Percentiles rank a stretch among this genome's conserved stretches.
Conservation (phyloP, 2,113 vertebrate genomes). For the Chlorodrepanis virens region DNA sequence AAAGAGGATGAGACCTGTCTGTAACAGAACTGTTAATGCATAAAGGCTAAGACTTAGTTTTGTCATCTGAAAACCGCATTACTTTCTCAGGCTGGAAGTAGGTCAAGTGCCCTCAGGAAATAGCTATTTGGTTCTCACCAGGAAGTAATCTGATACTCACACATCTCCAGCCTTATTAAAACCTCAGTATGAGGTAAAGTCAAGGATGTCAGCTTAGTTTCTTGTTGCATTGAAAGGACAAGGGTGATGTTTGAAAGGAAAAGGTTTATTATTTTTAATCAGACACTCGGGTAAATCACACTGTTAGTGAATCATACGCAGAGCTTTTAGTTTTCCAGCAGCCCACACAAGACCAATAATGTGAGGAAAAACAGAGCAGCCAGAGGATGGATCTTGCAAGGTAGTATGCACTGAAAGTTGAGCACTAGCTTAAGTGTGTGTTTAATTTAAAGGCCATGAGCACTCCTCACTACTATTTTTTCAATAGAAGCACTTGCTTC, state of each 20-base stretch:
- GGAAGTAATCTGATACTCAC: constrained; percentile 38
- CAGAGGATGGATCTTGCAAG: background rate
- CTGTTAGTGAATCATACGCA: background rate
- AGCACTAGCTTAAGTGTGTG: background rate
- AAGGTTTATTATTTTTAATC: background rate
- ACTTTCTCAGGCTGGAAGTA: constrained; percentile 24
- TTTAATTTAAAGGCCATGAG: background rate
- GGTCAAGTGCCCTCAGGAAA: constrained; percentile 53
- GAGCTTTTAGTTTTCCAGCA: background rate
- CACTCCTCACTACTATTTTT: background rate
- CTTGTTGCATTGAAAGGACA: background rate
- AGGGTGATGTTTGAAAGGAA: background rate
- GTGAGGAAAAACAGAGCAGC: background rate
- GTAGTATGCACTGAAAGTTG: background rate
- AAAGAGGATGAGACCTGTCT: background rate
- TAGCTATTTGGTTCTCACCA: background rate
- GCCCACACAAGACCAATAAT: background rate
- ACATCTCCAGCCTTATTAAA: constrained; percentile 37
- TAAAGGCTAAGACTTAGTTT: background rate
- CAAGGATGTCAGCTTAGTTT: constrained; percentile 14
- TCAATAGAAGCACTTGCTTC: background rate
- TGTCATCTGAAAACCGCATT: constrained; percentile 10
- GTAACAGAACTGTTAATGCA: background rate
- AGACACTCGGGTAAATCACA: background rate
- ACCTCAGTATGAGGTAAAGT: constrained; percentile 2